Percentiles rank a stretch among this genome's conserved stretches.
phyloP scores from a whole-genome alignment of 2,888 invertebrate genomes.

The Ormyrus nitidulus region DNA sequence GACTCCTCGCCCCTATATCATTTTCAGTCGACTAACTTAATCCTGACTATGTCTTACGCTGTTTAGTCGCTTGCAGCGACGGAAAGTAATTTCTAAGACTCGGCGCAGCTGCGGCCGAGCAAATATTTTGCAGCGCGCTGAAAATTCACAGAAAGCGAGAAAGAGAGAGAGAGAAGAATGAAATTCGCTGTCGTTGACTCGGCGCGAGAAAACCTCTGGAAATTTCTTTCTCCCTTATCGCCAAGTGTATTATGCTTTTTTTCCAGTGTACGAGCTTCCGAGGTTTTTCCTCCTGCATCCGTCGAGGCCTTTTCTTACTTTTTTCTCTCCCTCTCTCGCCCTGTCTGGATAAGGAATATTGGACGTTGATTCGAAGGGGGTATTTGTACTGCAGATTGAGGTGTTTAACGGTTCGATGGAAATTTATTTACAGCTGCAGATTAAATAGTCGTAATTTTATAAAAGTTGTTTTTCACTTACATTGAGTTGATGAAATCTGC shows the following conservation, averaged over 20 bases:
- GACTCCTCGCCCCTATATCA: no score
- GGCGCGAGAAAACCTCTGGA: constrained; percentile 1
- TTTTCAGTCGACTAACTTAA: no score
- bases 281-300: neutral
- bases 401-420: no score
- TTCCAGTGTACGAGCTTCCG: constrained; percentile 5
- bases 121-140: constrained; percentile 18
- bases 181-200: constrained; percentile 39
- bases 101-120: constrained; percentile 19
- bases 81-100: constrained; percentile 28
- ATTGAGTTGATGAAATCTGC: no score
- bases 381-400: no score
- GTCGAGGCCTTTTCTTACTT: neutral
- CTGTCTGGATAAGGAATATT: no score
- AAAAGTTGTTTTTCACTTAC: no score
- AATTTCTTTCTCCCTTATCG: constrained; percentile 1
- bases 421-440: no score
- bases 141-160: constrained; percentile 28
- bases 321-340: neutral
- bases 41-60: no score
- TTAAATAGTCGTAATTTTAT: no score
- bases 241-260: constrained; percentile 23
- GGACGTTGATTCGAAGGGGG: no score
- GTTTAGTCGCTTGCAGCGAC: neutral
- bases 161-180: constrained; percentile 25